A percentile compares a stretch with the other conserved stretches of the same genome.
phyloP scores from a whole-genome alignment of 1,140 invertebrate genomes.

The Eurosta solidaginis region DNA sequence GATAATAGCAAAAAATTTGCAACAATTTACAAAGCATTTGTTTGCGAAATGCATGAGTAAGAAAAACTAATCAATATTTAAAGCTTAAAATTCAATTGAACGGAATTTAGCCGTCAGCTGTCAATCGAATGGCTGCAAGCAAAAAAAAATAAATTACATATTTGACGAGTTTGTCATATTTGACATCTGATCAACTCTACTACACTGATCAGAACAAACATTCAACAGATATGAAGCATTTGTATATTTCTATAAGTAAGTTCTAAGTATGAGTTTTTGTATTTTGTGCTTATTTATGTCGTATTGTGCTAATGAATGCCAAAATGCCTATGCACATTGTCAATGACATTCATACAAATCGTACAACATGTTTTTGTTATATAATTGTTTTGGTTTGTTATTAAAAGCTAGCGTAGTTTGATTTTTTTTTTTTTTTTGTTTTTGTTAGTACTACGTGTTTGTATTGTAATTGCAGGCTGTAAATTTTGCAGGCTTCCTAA shows the following conservation, averaged over 20 bases:
- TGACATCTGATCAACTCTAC: neutral
- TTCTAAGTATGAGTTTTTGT: neutral
- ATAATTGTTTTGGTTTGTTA: neutral
- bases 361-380: neutral
- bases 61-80: no score
- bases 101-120: neutral
- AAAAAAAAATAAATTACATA: no score
- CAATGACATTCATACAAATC: neutral
- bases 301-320: neutral
- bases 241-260: neutral
- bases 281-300: neutral
- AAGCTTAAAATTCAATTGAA: neutral
- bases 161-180: neutral
- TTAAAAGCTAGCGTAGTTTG: neutral
- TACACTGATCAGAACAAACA: neutral
- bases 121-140: neutral
- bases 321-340: neutral
- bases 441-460: neutral
- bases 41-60: no score
- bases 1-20: no score
- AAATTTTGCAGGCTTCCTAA: conserved; percentile 4
- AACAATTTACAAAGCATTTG: no score
- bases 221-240: neutral
- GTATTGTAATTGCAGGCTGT: neutral
- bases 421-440: neutral